Conservation (phyloP, 2,888 invertebrate genomes). For the Caenorhabditis sp. region DNA sequence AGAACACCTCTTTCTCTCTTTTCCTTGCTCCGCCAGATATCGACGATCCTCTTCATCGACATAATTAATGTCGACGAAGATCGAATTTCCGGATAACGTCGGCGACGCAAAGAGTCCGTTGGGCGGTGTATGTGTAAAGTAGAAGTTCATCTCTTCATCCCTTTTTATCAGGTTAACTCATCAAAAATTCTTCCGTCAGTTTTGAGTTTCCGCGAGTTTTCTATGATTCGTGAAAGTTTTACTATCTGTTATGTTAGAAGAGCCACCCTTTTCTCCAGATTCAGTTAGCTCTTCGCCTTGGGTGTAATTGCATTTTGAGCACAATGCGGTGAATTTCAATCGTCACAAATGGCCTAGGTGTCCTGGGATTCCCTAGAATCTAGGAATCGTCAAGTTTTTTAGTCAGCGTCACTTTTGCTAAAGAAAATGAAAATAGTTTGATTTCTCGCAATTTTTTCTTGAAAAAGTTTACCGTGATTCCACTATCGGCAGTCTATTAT, state of each 20-base stretch:
- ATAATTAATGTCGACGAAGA: constrained; percentile 54
- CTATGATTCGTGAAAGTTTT: constrained; percentile 11
- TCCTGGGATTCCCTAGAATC: neutral
- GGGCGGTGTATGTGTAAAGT: constrained; percentile 48
- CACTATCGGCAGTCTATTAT: no score
- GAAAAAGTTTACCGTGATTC: no score
- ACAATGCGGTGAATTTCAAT: constrained; percentile 22
- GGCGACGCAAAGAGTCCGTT: constrained; percentile 9
- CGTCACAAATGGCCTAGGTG: neutral
- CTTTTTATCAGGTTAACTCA: constrained; percentile 65
- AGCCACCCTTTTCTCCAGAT: constrained; percentile 19
- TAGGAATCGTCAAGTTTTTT: no score
- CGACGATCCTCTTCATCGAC: constrained; percentile 9
- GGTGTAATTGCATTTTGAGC: constrained; percentile 23
- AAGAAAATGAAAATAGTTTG: no score
- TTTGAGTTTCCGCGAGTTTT: constrained; percentile 1
- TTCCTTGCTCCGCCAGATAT: constrained; percentile 18
- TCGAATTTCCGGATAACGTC: constrained; percentile 59
- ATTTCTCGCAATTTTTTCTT: no score
- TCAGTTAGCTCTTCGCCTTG: constrained; percentile 20
- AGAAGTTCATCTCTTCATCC: constrained; percentile 19
- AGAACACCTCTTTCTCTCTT: no score
- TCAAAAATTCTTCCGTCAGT: constrained; percentile 45
- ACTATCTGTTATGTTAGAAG: constrained; percentile 33
- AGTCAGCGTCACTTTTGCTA: no score